phyloP scores from a whole-genome alignment of 1,140 invertebrate species.

The Drosophila hydei region DNA sequence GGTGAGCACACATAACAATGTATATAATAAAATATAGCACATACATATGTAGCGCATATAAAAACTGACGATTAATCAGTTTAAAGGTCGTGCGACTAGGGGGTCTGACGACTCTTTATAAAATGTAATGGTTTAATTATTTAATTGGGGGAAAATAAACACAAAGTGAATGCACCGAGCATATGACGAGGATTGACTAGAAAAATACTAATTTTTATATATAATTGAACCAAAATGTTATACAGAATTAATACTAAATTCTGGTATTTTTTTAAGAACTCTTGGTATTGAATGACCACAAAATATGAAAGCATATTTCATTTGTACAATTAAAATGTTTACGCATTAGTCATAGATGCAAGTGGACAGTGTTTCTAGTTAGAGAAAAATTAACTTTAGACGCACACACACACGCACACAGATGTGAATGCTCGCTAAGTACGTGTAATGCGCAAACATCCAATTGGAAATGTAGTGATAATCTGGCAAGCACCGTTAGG shows the following conservation, averaged over 20 bases:
- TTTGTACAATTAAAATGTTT: neutral
- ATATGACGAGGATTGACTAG: too few species aligned
- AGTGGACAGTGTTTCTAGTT: neutral
- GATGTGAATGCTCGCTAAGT: neutral
- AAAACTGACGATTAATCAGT: conserved; percentile 69
- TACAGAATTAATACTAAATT: neutral
- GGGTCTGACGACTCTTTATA: conserved; percentile 5
- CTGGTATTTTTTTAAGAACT: neutral
- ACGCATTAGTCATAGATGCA: conserved; percentile 22
- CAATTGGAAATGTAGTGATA: conserved; percentile 23
- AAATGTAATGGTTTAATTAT: conserved; percentile 42
- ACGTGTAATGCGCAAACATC: neutral
- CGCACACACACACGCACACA: neutral
- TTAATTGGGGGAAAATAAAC: conserved; percentile 37
- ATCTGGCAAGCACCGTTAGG: conserved; percentile 11
- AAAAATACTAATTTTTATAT: neutral
- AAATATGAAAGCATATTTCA: neutral
- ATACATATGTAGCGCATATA: conserved; percentile 35
- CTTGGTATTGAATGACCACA: neutral
- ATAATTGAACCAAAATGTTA: too few species aligned
- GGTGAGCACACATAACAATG: conserved; percentile 14
- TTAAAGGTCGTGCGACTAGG: conserved; percentile 59
- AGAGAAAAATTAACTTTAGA: neutral
- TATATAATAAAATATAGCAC: conserved; percentile 12
- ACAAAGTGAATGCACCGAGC: too few species aligned